Evolutionary conservation across 1,140 invertebrate species (phyloP).

Genomic region (Archegozetes longisetosus): DNA sequence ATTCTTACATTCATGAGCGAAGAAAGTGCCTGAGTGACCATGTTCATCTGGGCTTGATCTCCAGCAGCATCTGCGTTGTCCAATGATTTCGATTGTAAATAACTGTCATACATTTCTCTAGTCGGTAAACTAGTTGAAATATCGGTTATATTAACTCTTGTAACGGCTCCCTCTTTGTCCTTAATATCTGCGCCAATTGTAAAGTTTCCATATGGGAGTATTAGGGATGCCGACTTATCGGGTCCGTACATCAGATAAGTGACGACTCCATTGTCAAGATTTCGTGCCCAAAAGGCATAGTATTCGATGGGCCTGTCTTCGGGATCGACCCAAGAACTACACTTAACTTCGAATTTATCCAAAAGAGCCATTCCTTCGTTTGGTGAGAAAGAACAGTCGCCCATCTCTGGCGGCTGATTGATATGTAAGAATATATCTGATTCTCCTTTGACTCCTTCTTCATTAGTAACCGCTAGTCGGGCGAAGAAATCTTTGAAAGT

Average conservation of each 20-base stretch:
- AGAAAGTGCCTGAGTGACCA: slow-evolving; percentile 24
- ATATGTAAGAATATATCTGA: slow-evolving; percentile 26
- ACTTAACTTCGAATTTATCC: slow-evolving; percentile 23
- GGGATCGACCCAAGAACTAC: slow-evolving; percentile 26
- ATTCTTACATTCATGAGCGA: slow-evolving; percentile 23
- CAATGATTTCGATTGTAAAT: slow-evolving; percentile 20
- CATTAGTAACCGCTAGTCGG: slow-evolving; percentile 23
- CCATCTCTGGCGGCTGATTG: slow-evolving; percentile 25
- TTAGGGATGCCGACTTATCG: slow-evolving; percentile 18
- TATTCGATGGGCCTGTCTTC: slow-evolving; percentile 22
- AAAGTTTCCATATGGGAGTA: slow-evolving; percentile 23
- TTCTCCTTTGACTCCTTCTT: slow-evolving; percentile 21
- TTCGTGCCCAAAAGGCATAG: slow-evolving; percentile 23
- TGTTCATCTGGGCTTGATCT: slow-evolving; percentile 24
- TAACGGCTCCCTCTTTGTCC: slow-evolving; percentile 24
- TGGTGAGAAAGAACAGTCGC: slow-evolving; percentile 22
- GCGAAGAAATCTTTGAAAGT: slow-evolving; percentile 24
- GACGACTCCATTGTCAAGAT: slow-evolving; percentile 19
- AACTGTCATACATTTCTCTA: slow-evolving; percentile 23
- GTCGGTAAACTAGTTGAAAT: slow-evolving; percentile 20
- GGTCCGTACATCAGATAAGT: slow-evolving; percentile 23
- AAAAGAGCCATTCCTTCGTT: slow-evolving; percentile 22
- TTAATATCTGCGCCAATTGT: slow-evolving; percentile 24
- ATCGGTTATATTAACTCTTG: slow-evolving; percentile 22
- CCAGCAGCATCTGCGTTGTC: slow-evolving; percentile 24